Evolutionary conservation across 1,140 invertebrate species (phyloP), one percentile per base, ranked within the genome.

Genomic region (Atta cephalotes): DNA sequence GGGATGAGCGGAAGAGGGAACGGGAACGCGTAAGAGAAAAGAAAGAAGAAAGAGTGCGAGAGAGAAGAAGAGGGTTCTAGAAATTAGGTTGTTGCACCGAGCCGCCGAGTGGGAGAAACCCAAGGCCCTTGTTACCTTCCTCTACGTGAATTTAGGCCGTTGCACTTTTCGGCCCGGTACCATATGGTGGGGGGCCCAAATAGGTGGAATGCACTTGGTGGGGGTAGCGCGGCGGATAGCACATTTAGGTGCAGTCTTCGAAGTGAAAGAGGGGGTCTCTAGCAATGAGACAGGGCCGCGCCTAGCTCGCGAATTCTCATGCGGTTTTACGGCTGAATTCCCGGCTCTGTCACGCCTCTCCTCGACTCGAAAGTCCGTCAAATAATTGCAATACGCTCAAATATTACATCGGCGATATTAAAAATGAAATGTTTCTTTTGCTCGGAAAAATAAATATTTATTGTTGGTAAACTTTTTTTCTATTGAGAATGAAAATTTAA

Each of bases 21-120:
- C 60, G 21, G 84, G 72, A 31, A 82, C 84, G 56, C 80, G 58
- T 72, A 72, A 85, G 86, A 68, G 80, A 51, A 58, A 62, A 85
- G 51, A 35, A 85, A 89, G 77, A 91, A 60, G 63, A 39, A 21
- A 51, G 49, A 51, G 49, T 62, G 88, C 86, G 87, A 87, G 86
- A 87, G 87, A 88, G 91, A 91, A 88, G 31, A 65, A 78, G 86
- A 92, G 92, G 90, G 90, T 84, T 95, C 94, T 95, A 95, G 95
- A 95, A 95, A 95, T 95, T 95, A 95, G 95, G 95, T 95, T 95
- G 95, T 95, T 95, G 95, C 95, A 95, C 95, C 93, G 94, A 90
- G 91, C 88, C 56, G 91, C 77, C 56, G 90, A 90, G 93, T 93
- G 93, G 94, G 92, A 92, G 91, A 91, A 93, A 92, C 91, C 94